Evolutionary conservation across 2,888 invertebrate genomes (phyloP).

Genomic region (Limnephilus auricula): DNA sequence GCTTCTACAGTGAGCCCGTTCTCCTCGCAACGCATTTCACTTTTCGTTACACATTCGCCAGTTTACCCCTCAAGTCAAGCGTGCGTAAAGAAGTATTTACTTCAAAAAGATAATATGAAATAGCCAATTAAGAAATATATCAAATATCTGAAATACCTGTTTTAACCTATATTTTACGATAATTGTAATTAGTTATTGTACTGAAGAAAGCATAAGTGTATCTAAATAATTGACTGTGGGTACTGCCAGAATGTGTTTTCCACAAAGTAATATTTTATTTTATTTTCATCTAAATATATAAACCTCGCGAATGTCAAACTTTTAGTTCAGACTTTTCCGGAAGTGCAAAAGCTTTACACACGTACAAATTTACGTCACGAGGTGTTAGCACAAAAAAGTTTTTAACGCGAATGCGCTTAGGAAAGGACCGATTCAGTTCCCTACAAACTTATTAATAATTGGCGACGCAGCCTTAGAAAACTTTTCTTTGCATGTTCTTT

Average conservation of each 20-base stretch:
- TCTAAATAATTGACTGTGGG: not conserved
- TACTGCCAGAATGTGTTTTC: not conserved
- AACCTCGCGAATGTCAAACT: not conserved
- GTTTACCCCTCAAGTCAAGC: no score
- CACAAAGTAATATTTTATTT: no score
- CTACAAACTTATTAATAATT: conserved; percentile 51
- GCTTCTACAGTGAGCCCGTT: no score
- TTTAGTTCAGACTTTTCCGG: not conserved
- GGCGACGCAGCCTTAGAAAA: conserved; percentile 46
- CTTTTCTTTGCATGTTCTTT: conserved; percentile 36
- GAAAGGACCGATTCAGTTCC: not conserved
- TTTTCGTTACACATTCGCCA: no score
- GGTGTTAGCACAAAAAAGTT: conserved; percentile 8
- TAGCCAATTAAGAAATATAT: no score
- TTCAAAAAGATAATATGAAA: no score
- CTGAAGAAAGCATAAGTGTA: not conserved
- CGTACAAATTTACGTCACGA: not conserved
- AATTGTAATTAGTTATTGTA: not conserved
- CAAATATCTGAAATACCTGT: not conserved
- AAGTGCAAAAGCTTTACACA: not conserved
- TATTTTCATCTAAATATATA: no score
- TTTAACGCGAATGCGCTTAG: not conserved
- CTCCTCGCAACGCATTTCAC: no score
- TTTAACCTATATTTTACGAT: not conserved
- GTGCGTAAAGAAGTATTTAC: no score